Conservation (phyloP, 92 coral and sea anemone species). For the Zoanthus gigantus region DNA sequence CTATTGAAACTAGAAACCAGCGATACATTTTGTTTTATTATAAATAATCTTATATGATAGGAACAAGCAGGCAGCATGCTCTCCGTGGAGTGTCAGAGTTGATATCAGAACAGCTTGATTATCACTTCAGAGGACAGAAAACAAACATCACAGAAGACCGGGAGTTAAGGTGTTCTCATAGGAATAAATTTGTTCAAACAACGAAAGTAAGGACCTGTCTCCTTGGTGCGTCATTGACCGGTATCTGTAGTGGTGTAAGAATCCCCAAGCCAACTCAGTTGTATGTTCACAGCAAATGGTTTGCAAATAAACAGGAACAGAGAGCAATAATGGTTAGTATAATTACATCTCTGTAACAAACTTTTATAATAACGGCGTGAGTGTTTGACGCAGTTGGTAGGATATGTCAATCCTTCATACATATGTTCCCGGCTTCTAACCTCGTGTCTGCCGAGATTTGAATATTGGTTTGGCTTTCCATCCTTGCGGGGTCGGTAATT, state of each 20-base stretch:
- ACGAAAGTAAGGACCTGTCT: constrained; percentile 39
- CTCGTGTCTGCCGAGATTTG: too few relatives aligned
- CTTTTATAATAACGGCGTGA: too few relatives aligned
- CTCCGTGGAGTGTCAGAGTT: constrained; percentile 65
- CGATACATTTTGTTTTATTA: neutral
- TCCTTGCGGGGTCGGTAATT: too few relatives aligned
- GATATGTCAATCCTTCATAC: too few relatives aligned
- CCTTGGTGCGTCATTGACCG: constrained; percentile 73
- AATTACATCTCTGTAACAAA: too few relatives aligned
- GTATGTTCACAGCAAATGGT: constrained; percentile 57
- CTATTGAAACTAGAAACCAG: too few relatives aligned
- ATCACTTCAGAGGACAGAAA: constrained; percentile 44
- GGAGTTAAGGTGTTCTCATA: constrained; percentile 49
- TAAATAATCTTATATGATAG: neutral
- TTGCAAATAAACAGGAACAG: constrained; percentile 47
- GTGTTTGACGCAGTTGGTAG: too few relatives aligned
- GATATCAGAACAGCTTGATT: constrained; percentile 67
- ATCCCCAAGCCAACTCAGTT: constrained; percentile 58
- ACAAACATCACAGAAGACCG: constrained; percentile 54
- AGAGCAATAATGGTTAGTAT: neutral
- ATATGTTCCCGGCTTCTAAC: too few relatives aligned
- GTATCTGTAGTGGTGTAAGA: constrained; percentile 67
- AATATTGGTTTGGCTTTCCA: too few relatives aligned
- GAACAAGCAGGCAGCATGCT: constrained; percentile 53
- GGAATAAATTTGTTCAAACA: constrained; percentile 24